Base-by-base conservation (phyloP, 2,888 invertebrate genomes). In the Chloroclysta siterata region DNA sequence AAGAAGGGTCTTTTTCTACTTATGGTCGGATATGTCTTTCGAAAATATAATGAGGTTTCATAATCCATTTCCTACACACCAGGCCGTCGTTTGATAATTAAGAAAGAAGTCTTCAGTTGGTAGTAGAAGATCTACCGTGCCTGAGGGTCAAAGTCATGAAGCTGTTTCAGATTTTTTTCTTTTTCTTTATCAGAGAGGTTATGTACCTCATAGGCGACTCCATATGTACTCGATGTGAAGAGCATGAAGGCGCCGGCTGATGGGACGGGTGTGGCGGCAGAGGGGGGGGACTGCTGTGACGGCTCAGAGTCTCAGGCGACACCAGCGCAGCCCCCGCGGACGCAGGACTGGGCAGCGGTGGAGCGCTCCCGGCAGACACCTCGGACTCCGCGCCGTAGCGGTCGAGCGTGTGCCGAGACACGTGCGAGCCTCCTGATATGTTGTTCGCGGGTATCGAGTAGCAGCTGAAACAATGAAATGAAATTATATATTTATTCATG, bases 311-410 rank as follows among this genome's bases (percentile, higher is more conserved):
- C 73, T 96, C 96, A 47, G 96, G 96, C 33, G 96, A 96, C 71
- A 96, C 96, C 76, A 97, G 94, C 60, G 96, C 95, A 64, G 96
- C 96, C 64, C 95, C 95, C 52, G 96, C 95, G 22, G 96, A 95
- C 33, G 96, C 96, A 44, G 96, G 96, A 65, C 96, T 96, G 60
- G 96, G 96, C 72, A 96, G 83, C n/a, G 95, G 94, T 47, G 94
- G 93, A 17, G 89, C 94, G 74, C 94, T 90, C 69, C 94, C 88
- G 0, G 82, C 81, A 0, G 91, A 90, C 50, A 94, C 83, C 82
- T 91, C 83, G n/a, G 92, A 90, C 67, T 88, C 90, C 10, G 83
- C 80, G 77, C 84, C 88, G 53, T 85, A 91, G 39, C 64, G 64
- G 13, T 64, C 60, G 17, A 64, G 59, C 0, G 94, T 93, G 72